A percentile compares a stretch with the other conserved stretches of the same genome.
phyloP scores from a whole-genome alignment of 2,797 vertebrate species.

The Crypturellus tataupa region DNA sequence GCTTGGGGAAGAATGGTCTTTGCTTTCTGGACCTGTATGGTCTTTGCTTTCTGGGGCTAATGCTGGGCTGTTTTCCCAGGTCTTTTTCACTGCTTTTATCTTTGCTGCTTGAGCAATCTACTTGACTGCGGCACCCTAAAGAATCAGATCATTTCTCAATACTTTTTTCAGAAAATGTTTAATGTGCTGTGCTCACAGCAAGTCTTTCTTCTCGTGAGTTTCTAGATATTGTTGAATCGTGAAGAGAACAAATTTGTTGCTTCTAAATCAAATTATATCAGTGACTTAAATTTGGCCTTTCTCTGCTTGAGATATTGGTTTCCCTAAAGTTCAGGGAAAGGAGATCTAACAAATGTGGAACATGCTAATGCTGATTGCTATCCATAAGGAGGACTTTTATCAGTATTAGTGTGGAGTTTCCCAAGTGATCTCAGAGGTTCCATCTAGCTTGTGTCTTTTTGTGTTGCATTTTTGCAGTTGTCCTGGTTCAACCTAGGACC shows the following conservation, averaged over 20 bases:
- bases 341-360: background rate
- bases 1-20: background rate
- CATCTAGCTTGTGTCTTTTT: background rate
- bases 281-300: background rate
- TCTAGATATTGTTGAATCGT: background rate
- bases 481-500: background rate
- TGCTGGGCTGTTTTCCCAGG: background rate
- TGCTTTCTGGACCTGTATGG: background rate
- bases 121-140: background rate
- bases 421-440: background rate
- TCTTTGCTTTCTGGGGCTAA: background rate
- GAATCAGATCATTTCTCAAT: background rate
- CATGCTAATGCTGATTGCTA: background rate
- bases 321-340: background rate
- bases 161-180: background rate
- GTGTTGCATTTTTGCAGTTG: background rate
- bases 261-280: background rate
- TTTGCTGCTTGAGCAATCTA: background rate
- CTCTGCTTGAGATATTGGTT: background rate
- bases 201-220: background rate
- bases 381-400: background rate
- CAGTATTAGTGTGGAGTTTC: background rate
- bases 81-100: background rate
- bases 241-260: background rate
- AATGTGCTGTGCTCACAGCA: background rate